phyloP scores from a whole-genome alignment of 2,113 vertebrate genomes.

The Nothoprocta perdicaria region DNA sequence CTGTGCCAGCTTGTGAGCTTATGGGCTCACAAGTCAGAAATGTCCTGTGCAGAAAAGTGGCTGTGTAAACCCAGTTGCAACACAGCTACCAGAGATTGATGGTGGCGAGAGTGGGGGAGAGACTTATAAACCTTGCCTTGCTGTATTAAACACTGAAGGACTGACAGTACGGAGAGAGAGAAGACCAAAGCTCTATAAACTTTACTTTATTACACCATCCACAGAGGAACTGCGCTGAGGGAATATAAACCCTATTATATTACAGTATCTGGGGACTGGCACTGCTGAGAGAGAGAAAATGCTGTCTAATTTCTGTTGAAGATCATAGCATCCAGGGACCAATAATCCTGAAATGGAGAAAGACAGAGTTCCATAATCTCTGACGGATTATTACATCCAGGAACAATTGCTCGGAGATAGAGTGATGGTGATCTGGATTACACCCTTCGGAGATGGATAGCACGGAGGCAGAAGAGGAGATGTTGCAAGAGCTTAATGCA shows the following conservation, averaged over 20 bases:
- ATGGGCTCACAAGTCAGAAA: constrained; percentile 54
- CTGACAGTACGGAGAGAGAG: constrained; percentile 73
- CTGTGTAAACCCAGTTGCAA: constrained; percentile 76
- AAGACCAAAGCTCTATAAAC: constrained; percentile 80
- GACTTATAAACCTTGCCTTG: constrained; percentile 75
- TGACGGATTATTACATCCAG: constrained; percentile 68
- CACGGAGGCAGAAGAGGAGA: background rate
- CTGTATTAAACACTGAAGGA: constrained; percentile 76
- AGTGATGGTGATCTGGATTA: constrained; percentile 57
- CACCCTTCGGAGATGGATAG: constrained; percentile 41
- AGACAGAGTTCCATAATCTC: constrained; percentile 70
- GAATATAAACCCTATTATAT: constrained; percentile 74
- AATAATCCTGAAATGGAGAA: constrained; percentile 67
- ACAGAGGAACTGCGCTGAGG: constrained; percentile 70
- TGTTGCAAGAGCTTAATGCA: background rate
- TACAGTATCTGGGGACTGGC: constrained; percentile 59
- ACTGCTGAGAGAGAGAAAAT: constrained; percentile 58
- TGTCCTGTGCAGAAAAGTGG: constrained; percentile 75
- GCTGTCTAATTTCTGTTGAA: constrained; percentile 74
- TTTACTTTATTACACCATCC: constrained; percentile 75
- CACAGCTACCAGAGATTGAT: constrained; percentile 77
- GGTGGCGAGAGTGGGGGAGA: constrained; percentile 60
- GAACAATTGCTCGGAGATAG: constrained; percentile 56
- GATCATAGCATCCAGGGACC: constrained; percentile 70
- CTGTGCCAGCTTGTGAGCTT: background rate